A percentile compares a stretch with the other conserved stretches of the same genome.
These are phyloP conservation scores for Lasioglossum calceatum DNA, from an alignment of 2,888 invertebrate species.

Conservation along the genomic window DNA sequence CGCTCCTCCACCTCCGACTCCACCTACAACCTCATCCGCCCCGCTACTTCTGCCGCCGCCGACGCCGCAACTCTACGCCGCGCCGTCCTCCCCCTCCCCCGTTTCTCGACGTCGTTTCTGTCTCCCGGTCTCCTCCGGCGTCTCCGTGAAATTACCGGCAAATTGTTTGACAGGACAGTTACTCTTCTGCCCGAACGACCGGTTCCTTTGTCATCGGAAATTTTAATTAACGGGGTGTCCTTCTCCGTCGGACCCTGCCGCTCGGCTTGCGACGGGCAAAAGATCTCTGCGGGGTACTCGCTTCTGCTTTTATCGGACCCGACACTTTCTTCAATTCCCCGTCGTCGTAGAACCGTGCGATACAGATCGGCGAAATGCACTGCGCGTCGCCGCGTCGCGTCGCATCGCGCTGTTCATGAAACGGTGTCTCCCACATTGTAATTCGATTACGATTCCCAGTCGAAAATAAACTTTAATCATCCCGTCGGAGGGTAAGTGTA, in stretches of 20 bases:
- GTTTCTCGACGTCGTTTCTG: background rate
- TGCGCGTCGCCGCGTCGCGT: background rate
- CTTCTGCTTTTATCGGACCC: background rate
- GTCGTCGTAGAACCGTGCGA: no score
- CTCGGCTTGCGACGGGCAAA: background rate
- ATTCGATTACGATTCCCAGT: constrained; percentile 35
- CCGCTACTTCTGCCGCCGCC: background rate
- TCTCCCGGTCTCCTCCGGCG: background rate
- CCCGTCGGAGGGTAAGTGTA: constrained; percentile 39
- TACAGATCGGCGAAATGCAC: no score
- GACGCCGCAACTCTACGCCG: background rate
- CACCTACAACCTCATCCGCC: background rate
- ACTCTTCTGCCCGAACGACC: background rate
- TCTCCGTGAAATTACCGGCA: constrained; percentile 46
- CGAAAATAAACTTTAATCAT: constrained; percentile 45
- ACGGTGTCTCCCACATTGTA: background rate
- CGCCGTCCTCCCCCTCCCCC: background rate
- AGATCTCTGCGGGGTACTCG: background rate
- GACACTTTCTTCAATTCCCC: background rate
- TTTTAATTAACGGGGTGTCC: constrained; percentile 31
- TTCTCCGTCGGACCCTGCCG: background rate
- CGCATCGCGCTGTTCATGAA: no score
- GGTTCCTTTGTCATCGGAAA: constrained; percentile 25
- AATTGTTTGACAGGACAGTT: constrained; percentile 46
- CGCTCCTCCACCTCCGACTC: constrained; percentile 10